A percentile compares a stretch with the other conserved stretches of the same genome.
Evolutionary conservation across 1,140 invertebrate species (phyloP).

Genomic region (Ips nitidus): DNA sequence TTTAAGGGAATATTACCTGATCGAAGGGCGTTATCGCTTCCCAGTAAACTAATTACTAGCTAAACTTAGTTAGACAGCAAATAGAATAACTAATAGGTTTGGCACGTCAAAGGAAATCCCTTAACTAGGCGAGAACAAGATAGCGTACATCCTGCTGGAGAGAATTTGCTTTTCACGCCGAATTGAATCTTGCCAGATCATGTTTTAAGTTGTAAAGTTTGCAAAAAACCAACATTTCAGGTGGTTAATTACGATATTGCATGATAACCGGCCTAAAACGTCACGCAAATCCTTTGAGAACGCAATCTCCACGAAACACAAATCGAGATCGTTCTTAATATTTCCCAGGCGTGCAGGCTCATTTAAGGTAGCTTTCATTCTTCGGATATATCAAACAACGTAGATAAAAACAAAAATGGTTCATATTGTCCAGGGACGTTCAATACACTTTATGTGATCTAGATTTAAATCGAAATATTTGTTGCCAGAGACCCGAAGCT

Average conservation of each 20-base stretch:
- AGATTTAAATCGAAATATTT: conserved; percentile 7
- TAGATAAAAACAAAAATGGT: background rate
- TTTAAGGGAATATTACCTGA: too few species aligned
- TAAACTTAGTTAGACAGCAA: background rate
- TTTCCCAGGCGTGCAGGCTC: background rate
- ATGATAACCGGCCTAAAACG: background rate
- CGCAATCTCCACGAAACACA: background rate
- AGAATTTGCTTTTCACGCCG: background rate
- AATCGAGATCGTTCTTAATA: background rate
- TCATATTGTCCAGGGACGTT: background rate
- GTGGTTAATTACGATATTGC: background rate
- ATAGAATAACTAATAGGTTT: conserved; percentile 3
- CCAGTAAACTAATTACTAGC: conserved; percentile 4
- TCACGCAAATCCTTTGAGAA: too few species aligned
- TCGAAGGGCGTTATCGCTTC: background rate
- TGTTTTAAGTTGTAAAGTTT: too few species aligned
- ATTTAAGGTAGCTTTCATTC: background rate
- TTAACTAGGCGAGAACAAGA: conserved; percentile 2
- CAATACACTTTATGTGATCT: conserved; percentile 1
- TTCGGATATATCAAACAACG: background rate
- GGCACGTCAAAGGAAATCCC: background rate
- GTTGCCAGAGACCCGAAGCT: background rate
- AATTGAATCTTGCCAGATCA: too few species aligned
- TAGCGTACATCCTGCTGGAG: background rate
- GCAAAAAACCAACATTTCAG: too few species aligned